Conservation (phyloP, 1,140 invertebrate genomes). For the Harpegnathos saltator region DNA sequence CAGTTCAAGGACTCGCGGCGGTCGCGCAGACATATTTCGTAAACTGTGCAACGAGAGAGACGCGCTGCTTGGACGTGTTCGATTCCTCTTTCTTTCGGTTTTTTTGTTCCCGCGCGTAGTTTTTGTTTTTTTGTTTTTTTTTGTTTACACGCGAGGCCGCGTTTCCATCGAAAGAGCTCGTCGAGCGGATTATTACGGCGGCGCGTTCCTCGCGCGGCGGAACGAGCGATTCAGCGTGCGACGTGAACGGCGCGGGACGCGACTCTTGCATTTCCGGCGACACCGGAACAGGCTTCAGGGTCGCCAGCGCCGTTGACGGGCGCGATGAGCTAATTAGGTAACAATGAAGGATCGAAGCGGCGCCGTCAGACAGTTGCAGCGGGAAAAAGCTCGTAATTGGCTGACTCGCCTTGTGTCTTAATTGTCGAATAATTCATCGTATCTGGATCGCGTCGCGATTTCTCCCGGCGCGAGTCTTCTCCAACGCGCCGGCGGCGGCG, state of each 20-base stretch:
- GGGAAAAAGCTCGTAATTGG: conserved; percentile 28
- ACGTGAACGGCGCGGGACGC: not conserved
- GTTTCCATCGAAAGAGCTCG: too few species aligned
- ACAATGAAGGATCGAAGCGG: conserved; percentile 9
- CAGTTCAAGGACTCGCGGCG: too few species aligned
- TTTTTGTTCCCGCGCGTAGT: too few species aligned
- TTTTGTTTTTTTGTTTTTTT: too few species aligned
- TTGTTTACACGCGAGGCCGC: too few species aligned
- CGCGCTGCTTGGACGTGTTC: too few species aligned
- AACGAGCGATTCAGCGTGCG: not conserved
- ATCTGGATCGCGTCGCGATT: conserved; percentile 32
- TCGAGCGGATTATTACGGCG: too few species aligned
- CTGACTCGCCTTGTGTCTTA: conserved; percentile 4
- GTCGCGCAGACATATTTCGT: too few species aligned
- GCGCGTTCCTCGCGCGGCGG: not conserved
- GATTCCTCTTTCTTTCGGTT: too few species aligned
- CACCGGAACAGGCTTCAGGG: not conserved
- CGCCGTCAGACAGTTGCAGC: not conserved
- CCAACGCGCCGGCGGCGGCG: not conserved
- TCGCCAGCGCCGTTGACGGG: not conserved
- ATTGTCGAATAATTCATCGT: conserved; percentile 40
- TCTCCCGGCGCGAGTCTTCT: not conserved
- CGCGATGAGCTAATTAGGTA: conserved; percentile 23
- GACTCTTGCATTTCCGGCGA: conserved; percentile 21
- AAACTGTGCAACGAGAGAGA: too few species aligned